Percentiles rank a stretch among this genome's conserved stretches.
Evolutionary conservation across 2,797 vertebrate genomes (phyloP).

Genomic region (Urophycis tenuis): DNA sequence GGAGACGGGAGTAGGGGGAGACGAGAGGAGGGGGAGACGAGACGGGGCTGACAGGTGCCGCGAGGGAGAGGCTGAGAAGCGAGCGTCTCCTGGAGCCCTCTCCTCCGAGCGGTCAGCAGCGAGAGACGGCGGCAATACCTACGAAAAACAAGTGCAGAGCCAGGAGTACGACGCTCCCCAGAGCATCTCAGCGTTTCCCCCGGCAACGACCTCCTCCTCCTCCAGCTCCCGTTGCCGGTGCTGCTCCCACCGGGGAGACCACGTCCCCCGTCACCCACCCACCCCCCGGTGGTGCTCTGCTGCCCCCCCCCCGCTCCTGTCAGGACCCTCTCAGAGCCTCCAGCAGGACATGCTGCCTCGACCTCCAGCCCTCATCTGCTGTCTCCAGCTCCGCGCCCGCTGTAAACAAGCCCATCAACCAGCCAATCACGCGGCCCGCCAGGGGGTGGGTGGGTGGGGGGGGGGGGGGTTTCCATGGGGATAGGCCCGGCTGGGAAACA

Average conservation of each 20-base stretch:
- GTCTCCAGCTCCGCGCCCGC: conserved; percentile 26
- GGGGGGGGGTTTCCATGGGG: conserved; percentile 71
- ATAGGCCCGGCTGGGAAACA: conserved; percentile 54
- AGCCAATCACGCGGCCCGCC: conserved; percentile 26
- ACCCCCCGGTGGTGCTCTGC: not conserved
- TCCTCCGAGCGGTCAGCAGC: not conserved
- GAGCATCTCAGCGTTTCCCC: conserved; percentile 61
- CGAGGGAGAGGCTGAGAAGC: no score
- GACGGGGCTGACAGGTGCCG: no score
- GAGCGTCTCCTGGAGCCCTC: not conserved
- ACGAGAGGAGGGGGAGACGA: no score
- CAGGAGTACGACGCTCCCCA: conserved; percentile 74
- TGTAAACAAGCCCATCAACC: conserved; percentile 64
- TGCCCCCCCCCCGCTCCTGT: no score
- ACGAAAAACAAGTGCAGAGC: conserved; percentile 80
- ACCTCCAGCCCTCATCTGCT: conserved; percentile 1
- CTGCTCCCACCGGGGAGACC: conserved; percentile 12
- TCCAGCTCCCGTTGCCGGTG: not conserved
- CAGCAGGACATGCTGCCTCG: not conserved
- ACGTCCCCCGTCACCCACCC: conserved; percentile 29
- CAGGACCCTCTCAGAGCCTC: conserved; percentile 17
- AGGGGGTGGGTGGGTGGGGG: no score
- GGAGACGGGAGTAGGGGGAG: no score
- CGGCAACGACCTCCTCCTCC: not conserved
- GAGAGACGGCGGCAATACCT: conserved; percentile 61